phyloP scores from a whole-genome alignment of 2,113 vertebrate genomes.

The Lethenteron camtschaticum region DNA sequence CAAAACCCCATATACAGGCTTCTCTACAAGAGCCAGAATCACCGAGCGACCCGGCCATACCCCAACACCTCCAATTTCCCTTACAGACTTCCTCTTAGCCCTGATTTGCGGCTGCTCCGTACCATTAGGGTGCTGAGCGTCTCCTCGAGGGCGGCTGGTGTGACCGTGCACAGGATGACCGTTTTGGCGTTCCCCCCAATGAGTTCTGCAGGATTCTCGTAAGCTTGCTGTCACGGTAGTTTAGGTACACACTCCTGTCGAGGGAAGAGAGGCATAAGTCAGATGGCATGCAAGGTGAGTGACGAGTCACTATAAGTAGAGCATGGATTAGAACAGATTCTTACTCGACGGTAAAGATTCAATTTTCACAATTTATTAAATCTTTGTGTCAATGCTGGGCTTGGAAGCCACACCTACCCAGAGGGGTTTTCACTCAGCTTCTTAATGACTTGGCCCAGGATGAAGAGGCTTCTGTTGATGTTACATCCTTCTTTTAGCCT shows the following conservation, averaged over 20 bases:
- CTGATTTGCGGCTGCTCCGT: too few species aligned
- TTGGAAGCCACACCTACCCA: constrained; percentile 29
- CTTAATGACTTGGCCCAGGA: constrained; percentile 81
- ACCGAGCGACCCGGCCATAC: too few species aligned
- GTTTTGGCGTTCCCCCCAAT: constrained; percentile 89
- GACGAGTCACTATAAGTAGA: too few species aligned
- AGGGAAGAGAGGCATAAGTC: too few species aligned
- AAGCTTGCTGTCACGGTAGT: constrained; percentile 84
- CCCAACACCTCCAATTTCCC: constrained; percentile 24
- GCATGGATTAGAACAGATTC: too few species aligned
- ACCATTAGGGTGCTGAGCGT: constrained; percentile 50
- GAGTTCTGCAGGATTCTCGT: constrained; percentile 94
- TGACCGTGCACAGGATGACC: constrained; percentile 75
- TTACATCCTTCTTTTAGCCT: constrained; percentile 87
- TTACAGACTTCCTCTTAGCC: too few species aligned
- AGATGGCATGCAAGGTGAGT: too few species aligned
- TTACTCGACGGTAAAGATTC: too few species aligned
- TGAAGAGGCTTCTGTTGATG: constrained; percentile 80
- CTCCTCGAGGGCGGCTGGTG: constrained; percentile 49
- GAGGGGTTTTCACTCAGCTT: constrained; percentile 64
- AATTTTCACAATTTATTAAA: too few species aligned
- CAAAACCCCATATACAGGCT: too few species aligned
- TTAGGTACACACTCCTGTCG: constrained; percentile 40
- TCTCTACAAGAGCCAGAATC: too few species aligned
- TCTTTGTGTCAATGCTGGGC: too few species aligned